Evolutionary conservation across 1,140 invertebrate species (phyloP).

Genomic region (Acarapis woodi): DNA sequence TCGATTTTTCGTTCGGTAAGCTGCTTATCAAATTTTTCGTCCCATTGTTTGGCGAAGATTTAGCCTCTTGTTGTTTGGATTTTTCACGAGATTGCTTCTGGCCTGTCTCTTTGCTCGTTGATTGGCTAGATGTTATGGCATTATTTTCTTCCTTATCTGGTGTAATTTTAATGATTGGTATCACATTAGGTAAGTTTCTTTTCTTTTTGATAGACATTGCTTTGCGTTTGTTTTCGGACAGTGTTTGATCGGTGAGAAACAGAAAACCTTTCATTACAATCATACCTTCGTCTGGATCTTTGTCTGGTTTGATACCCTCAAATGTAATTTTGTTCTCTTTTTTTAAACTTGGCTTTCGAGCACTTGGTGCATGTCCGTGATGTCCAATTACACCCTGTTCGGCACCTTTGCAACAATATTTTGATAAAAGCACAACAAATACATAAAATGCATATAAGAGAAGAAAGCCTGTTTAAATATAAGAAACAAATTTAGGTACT

Average conservation of each 20-base stretch:
- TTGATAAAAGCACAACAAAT: background rate
- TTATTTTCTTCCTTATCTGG: background rate
- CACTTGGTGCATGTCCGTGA: background rate
- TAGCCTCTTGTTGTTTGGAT: too few species aligned
- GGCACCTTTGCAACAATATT: background rate
- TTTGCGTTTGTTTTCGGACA: background rate
- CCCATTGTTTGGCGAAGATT: background rate
- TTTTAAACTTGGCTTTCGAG: too few species aligned
- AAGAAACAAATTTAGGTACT: background rate
- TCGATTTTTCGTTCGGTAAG: background rate
- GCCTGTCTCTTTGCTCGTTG: too few species aligned
- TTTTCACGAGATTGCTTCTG: background rate
- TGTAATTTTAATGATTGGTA: conserved; percentile 3
- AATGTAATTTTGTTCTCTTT: conserved; percentile 7
- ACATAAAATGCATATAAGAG: conserved; percentile 1
- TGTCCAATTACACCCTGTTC: too few species aligned
- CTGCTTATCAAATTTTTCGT: background rate
- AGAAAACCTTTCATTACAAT: conserved; percentile 7
- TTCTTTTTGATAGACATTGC: too few species aligned
- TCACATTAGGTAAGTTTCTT: background rate
- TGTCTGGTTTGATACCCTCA: conserved; percentile 4
- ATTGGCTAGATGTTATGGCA: background rate
- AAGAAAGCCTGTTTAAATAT: background rate
- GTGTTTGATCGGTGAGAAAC: background rate
- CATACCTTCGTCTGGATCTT: conserved; percentile 5